Percentiles rank a stretch among this genome's conserved stretches.
phyloP scores from a whole-genome alignment of 2,797 vertebrate species.

The Eremophila alpestris region DNA sequence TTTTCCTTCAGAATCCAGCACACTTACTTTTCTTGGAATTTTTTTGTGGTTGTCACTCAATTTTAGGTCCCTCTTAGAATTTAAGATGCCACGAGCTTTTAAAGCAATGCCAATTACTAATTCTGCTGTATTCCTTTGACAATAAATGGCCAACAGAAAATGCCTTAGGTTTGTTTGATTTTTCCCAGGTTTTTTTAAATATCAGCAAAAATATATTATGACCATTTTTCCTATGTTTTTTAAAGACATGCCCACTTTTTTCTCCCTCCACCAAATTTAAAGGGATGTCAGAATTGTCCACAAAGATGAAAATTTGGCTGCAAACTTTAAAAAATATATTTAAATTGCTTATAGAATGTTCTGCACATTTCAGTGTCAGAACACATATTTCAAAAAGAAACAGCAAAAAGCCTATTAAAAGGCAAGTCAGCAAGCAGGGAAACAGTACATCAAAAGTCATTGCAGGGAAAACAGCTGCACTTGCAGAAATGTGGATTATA shows the following conservation, averaged over 20 bases:
- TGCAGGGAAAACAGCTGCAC: not conserved
- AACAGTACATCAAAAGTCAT: not conserved
- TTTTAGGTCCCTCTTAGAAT: not conserved
- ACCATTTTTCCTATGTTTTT: not conserved
- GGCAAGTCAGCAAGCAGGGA: not conserved
- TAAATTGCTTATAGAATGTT: not conserved
- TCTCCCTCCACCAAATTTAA: not conserved
- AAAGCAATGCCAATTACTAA: not conserved
- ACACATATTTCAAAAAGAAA: not conserved
- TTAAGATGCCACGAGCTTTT: not conserved
- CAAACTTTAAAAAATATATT: not conserved
- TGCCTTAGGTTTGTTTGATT: not conserved
- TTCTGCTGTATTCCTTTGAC: not conserved
- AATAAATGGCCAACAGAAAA: not conserved
- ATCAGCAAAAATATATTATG: not conserved
- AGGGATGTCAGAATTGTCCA: not conserved
- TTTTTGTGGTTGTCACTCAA: accelerated
- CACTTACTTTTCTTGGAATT: not conserved
- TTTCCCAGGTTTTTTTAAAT: not conserved
- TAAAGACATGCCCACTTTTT: accelerated
- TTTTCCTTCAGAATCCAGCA: not conserved
- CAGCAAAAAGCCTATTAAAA: not conserved
- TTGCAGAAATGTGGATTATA: not conserved
- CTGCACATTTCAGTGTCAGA: not conserved
- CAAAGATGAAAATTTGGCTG: not conserved